Conservation (phyloP, 2,113 vertebrate species). For the Pimephales promelas region DNA sequence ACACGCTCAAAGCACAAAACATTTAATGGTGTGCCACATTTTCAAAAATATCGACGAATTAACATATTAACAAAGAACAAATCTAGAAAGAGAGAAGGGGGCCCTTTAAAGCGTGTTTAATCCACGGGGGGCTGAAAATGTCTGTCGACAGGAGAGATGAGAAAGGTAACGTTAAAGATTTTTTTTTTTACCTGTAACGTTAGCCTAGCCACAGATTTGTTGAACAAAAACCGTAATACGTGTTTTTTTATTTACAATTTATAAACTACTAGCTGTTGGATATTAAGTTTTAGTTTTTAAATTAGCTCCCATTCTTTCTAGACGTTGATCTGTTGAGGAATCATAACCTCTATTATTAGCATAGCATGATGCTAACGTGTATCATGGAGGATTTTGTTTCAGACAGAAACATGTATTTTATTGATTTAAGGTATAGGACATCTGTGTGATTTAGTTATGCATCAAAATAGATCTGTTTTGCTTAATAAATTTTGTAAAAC, state of each 20-base stretch:
- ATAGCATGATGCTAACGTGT: constrained; percentile 31
- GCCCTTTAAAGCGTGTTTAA: constrained; percentile 28
- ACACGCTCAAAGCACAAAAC: neutral
- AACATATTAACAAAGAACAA: neutral
- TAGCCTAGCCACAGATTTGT: neutral
- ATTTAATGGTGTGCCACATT: neutral
- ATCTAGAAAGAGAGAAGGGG: constrained; percentile 33
- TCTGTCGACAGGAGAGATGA: constrained; percentile 85
- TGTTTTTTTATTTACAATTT: neutral
- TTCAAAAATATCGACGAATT: neutral
- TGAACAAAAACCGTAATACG: neutral
- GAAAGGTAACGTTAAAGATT: constrained; percentile 79
- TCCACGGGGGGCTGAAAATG: constrained; percentile 71
- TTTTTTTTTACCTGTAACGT: neutral
- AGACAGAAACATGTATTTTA: neutral
- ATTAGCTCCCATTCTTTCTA: neutral
- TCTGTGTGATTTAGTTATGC: neutral
- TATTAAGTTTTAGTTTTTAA: neutral
- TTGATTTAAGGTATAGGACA: neutral
- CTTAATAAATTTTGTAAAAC: too few relatives aligned
- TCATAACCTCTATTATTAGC: neutral
- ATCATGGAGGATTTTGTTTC: neutral
- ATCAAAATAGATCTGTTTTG: neutral
- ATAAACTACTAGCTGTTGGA: neutral
- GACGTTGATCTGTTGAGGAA: neutral